Percentiles rank a stretch among this genome's conserved stretches.
Conservation (phyloP, 2,797 vertebrate species). For the Vireo griseus region DNA sequence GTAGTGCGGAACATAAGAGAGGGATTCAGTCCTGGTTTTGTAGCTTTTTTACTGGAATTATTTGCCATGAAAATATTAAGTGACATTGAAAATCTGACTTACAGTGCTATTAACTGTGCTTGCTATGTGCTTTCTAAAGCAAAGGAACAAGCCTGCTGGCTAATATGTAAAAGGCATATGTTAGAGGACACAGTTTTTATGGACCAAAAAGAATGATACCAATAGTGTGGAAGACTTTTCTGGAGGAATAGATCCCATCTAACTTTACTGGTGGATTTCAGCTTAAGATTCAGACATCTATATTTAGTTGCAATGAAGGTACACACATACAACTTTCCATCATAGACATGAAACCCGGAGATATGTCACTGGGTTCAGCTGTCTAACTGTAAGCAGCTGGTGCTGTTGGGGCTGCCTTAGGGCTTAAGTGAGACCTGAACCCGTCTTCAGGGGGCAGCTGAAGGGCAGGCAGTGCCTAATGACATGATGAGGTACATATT, state of each 20-base stretch:
- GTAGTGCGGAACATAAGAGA: not conserved
- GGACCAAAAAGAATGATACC: not conserved
- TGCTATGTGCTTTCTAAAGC: not conserved
- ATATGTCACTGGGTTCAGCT: not conserved
- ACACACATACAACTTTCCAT: not conserved
- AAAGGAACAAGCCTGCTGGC: not conserved
- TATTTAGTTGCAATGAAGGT: not conserved
- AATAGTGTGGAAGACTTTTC: not conserved
- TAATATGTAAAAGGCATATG: not conserved
- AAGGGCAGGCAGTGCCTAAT: not conserved
- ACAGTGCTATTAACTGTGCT: not conserved
- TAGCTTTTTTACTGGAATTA: not conserved
- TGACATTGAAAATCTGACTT: not conserved
- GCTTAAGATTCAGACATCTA: not conserved
- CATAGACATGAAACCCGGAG: not conserved
- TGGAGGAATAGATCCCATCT: not conserved
- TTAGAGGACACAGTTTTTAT: not conserved
- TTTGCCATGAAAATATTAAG: not conserved
- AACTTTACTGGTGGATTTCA: not conserved
- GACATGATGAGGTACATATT: not conserved
- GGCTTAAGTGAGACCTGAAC: not conserved
- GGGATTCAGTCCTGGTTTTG: not conserved
- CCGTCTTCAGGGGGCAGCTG: not conserved
- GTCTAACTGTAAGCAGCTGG: rapidly evolving
- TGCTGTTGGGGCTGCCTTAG: not conserved